Conservation (phyloP, 2,797 vertebrate species). For the Rachycentron canadum region DNA sequence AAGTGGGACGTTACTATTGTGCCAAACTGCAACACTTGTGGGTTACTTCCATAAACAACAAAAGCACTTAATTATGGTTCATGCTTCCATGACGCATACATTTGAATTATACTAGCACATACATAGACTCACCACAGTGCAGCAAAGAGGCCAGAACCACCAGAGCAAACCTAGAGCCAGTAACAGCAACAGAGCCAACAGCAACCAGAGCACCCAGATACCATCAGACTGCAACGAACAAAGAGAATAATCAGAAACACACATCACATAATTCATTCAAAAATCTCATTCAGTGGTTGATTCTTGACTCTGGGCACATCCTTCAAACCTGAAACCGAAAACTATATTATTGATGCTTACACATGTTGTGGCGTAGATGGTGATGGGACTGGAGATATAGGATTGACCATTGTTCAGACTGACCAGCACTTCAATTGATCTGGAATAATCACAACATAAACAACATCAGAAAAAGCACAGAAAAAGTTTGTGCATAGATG, state of each 20-base stretch:
- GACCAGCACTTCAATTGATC: slow-evolving; percentile 92
- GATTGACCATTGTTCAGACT: slow-evolving; percentile 93
- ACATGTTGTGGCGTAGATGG: slow-evolving; percentile 91
- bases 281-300: too few relatives aligned
- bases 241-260: slow-evolving; percentile 9
- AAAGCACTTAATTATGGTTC: background rate
- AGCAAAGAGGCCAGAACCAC: slow-evolving; percentile 98
- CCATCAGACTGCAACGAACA: slow-evolving; percentile 87
- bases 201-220: slow-evolving; percentile 86
- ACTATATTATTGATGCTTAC: slow-evolving; percentile 87
- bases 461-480: background rate
- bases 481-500: too few relatives aligned
- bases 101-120: background rate
- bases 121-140: slow-evolving; percentile 92
- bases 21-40: background rate
- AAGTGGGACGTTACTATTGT: background rate
- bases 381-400: slow-evolving; percentile 90
- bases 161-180: slow-evolving; percentile 81
- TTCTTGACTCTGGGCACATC: too few relatives aligned
- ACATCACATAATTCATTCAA: background rate
- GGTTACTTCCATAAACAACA: background rate
- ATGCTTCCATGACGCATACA: background rate
- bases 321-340: background rate
- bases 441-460: slow-evolving; percentile 65
- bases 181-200: slow-evolving; percentile 90